phyloP scores from a whole-genome alignment of 2,888 invertebrate genomes.

The Dendrolimus houi region DNA sequence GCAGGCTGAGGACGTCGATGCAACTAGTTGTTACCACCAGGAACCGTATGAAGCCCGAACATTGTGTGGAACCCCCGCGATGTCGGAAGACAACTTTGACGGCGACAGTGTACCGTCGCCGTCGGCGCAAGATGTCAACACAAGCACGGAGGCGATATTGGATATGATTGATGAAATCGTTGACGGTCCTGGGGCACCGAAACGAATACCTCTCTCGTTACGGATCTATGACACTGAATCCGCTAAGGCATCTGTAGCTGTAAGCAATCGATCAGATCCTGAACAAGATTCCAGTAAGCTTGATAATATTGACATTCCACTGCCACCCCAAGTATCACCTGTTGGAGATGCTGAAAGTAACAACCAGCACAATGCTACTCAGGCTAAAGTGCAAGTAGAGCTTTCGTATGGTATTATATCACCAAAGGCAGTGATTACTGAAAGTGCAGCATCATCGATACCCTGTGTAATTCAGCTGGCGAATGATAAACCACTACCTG shows the following conservation, averaged over 20 bases:
- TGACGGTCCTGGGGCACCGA: slow-evolving; percentile 63
- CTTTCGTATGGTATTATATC: background rate
- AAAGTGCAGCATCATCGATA: background rate
- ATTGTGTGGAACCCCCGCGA: slow-evolving; percentile 51
- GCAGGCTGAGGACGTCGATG: slow-evolving; percentile 56
- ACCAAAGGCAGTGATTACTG: slow-evolving; percentile 9
- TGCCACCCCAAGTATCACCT: background rate
- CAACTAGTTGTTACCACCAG: slow-evolving; percentile 52
- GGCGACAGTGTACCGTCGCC: slow-evolving; percentile 67
- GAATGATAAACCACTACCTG: slow-evolving; percentile 6
- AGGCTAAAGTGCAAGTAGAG: background rate
- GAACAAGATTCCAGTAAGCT: background rate
- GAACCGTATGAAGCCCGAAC: slow-evolving; percentile 45
- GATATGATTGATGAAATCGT: slow-evolving; percentile 73
- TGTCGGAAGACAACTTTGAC: slow-evolving; percentile 67
- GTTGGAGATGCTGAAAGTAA: background rate
- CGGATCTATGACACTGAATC: background rate
- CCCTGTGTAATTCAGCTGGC: slow-evolving; percentile 6
- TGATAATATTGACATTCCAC: background rate
- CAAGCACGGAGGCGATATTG: slow-evolving; percentile 70
- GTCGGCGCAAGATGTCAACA: slow-evolving; percentile 62
- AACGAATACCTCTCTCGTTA: slow-evolving; percentile 35
- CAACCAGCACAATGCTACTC: background rate
- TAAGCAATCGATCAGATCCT: background rate
- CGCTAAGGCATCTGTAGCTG: background rate